Conservation (phyloP, 2,888 invertebrate species). For the Drosophila mettleri region DNA sequence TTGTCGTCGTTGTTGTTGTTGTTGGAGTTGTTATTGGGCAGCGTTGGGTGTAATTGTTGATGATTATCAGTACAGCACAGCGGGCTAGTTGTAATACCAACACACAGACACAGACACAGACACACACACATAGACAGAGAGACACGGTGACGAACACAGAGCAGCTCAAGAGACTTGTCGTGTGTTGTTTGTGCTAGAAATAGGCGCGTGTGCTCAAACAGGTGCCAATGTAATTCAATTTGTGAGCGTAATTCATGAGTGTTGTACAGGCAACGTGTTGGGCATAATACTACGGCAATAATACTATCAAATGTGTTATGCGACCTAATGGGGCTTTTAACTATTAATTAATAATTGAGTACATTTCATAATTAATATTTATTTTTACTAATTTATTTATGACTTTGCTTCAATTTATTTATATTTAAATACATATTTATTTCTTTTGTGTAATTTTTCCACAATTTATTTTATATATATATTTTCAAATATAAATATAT, state of each 20-base stretch:
- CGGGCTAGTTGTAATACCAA: slow-evolving; percentile 42
- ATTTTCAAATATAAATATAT: no score
- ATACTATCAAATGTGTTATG: background rate
- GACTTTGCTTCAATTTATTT: no score
- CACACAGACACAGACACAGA: slow-evolving; percentile 19
- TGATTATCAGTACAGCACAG: slow-evolving; percentile 65
- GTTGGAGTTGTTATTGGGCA: slow-evolving; percentile 27
- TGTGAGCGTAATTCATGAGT: slow-evolving; percentile 1
- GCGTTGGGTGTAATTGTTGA: slow-evolving; percentile 65
- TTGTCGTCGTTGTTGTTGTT: slow-evolving; percentile 19
- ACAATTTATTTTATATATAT: no score
- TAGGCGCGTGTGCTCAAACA: slow-evolving; percentile 45
- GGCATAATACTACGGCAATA: background rate
- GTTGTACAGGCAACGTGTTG: background rate
- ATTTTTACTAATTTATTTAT: no score
- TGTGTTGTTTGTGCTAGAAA: slow-evolving; percentile 37
- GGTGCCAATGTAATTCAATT: slow-evolving; percentile 24
- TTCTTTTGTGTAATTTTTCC: no score
- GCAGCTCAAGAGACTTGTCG: slow-evolving; percentile 26
- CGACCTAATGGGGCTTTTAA: background rate
- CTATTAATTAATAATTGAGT: no score
- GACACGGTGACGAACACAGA: slow-evolving; percentile 37
- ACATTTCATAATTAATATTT: no score
- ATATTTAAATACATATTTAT: no score
- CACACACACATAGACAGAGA: slow-evolving; percentile 18